Base-by-base conservation (phyloP, 2,797 vertebrate species). In the Moxostoma hubbsi region DNA sequence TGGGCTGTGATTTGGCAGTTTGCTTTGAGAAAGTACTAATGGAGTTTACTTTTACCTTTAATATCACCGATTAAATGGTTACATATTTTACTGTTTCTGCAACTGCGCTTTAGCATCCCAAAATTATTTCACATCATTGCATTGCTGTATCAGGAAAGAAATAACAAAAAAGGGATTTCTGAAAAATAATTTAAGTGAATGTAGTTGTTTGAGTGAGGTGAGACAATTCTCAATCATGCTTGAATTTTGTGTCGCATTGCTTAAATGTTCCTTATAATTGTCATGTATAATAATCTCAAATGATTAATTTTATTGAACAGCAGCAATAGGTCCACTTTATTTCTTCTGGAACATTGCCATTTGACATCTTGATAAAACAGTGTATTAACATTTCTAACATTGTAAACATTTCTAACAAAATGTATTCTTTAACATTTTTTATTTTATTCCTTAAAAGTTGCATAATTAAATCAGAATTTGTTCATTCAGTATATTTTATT, bases 1-100 rank as follows among this genome's bases (percentile, higher is more conserved):
- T 87, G 46, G 43, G 77, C 78, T 85, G 72, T 70, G 79, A 82
- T 82, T 79, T 75, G 36, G 36, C 62, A 13, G 45, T 78, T 73
- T 62, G 47, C 81, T 54, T 75, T 61, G 24, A 80, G 58, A 69
- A 71, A 79, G 45, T 67, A 63, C 7, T 66, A 51, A 68, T 64
- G 7, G 49, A 76, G 16, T 65, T 75, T 72, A 66, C 66, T 78
- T 72, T 81, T 83, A 67, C 5, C 2, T 9, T 58, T 71, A 68
- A 72, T 54, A 59, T 57, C 43, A 47, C 15, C 57, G 36, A 49
- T 47, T 67, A 50, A 43, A 70, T 47, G 24, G 36, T 55, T 55
- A 12, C 15, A 13, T 50, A 68, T 46, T 5, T 9, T 59, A 9
- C 36, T 64, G 36, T 68, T 36, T 18, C 5, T 50, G 46, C 5